Conservation (phyloP, 37 sponge, comb jelly and placozoan species). For the Geodia barretti region DNA sequence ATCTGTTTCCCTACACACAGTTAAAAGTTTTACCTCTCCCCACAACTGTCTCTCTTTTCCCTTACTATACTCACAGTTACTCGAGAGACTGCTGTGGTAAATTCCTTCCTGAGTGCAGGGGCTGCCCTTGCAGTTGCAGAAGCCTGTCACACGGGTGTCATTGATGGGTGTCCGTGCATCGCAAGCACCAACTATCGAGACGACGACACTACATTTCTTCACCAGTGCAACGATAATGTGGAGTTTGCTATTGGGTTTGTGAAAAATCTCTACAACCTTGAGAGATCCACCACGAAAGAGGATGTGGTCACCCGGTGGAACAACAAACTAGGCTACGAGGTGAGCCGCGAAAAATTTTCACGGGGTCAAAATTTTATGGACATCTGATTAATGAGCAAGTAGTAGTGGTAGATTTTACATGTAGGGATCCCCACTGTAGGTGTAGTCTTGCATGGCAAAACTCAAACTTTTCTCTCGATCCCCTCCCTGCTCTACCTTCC, state of each 20-base stretch:
- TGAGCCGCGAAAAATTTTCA: too few relatives aligned
- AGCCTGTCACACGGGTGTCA: conserved; percentile 27
- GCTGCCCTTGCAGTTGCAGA: conserved; percentile 15
- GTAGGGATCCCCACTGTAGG: too few relatives aligned
- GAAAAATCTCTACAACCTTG: not conserved
- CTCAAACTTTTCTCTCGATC: not conserved
- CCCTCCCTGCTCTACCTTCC: too few relatives aligned
- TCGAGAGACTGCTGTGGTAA: conserved; percentile 47
- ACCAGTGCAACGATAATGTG: conserved; percentile 30
- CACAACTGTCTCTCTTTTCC: not conserved
- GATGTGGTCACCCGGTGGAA: not conserved
- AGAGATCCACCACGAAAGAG: not conserved
- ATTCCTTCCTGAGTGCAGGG: conserved; percentile 41
- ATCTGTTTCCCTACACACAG: too few relatives aligned
- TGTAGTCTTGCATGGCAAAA: not conserved
- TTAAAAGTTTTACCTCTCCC: too few relatives aligned
- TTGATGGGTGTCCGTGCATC: conserved; percentile 39
- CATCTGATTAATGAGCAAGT: too few relatives aligned
- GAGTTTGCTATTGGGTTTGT: conserved; percentile 11
- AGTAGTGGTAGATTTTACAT: too few relatives aligned
- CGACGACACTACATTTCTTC: conserved; percentile 9
- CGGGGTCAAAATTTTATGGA: too few relatives aligned
- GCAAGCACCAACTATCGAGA: not conserved
- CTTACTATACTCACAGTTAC: conserved; percentile 24
- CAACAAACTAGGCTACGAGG: conserved; percentile 7